Conservation (phyloP, 2,888 invertebrate genomes). For the Drosophila merina region DNA sequence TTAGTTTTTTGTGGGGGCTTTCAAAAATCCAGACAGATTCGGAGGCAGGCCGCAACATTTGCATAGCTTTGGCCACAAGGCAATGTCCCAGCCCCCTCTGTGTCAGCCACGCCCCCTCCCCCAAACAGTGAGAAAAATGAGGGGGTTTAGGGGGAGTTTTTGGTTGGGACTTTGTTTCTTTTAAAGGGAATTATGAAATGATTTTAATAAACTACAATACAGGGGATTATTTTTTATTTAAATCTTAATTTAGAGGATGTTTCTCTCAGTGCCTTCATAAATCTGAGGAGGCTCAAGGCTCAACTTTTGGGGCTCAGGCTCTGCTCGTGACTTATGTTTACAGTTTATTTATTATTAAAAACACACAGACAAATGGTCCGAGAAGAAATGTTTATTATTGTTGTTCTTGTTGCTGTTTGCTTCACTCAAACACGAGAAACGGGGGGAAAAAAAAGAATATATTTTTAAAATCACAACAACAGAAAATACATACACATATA, state of each 20-base stretch:
- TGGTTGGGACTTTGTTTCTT: no score
- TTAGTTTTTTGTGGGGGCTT: not conserved
- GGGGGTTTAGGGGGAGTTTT: not conserved
- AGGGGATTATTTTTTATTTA: no score
- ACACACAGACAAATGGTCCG: constrained; percentile 67
- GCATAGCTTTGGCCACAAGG: constrained; percentile 45
- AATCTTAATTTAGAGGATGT: not conserved
- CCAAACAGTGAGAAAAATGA: not conserved
- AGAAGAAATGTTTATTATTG: constrained; percentile 53
- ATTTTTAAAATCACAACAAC: constrained; percentile 9
- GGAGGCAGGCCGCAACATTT: constrained; percentile 40
- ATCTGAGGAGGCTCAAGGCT: constrained; percentile 66
- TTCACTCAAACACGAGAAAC: constrained; percentile 15
- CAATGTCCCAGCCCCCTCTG: not conserved
- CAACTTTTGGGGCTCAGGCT: constrained; percentile 54
- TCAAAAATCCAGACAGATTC: constrained; percentile 35
- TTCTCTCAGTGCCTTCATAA: constrained; percentile 41
- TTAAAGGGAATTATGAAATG: no score
- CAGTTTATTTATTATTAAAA: constrained; percentile 78
- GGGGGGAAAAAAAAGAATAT: constrained; percentile 16
- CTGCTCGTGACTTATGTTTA: constrained; percentile 77
- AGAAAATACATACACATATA: not conserved
- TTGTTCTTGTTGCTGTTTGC: constrained; percentile 21
- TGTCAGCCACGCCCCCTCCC: not conserved
- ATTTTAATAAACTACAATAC: no score